Evolutionary conservation across 2,888 invertebrate species (phyloP), one percentile per base, ranked within the genome.

Genomic region (Elysia crispata): DNA sequence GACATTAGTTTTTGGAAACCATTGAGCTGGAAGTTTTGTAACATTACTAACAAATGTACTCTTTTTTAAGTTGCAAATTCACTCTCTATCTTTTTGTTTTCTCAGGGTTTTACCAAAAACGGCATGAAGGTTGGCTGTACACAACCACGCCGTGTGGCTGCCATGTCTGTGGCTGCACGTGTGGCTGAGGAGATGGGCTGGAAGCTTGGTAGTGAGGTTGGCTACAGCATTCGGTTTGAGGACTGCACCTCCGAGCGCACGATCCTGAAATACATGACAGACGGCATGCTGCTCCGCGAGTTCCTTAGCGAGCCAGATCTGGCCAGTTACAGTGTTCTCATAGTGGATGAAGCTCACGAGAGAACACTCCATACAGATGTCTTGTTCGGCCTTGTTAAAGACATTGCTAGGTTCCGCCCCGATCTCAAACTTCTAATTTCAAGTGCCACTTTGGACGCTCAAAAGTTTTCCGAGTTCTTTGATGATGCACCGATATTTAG

Each of bases 291-390:
- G 66, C 96, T 99, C 85, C 94, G 99, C 89, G 99, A 99, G 93
- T 99, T 99, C 92, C 94, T 99, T 1, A 96, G 97, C 66, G 99
- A 99, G 92, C 99, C 99, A 0, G 98, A 98, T 93, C 93, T 99
- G 79, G 96, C 95, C 64, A 95, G 97, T 1, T 99, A 99, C 92
- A 98, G 97, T 93, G 98, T 98, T 0, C 97, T 99, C 96, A 99
- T 99, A 81, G 98, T 99, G 90, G 99, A 99, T 92, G 99, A 99
- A 93, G 99, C 99, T 83, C 99, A 99, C 93, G 99, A 99, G 92
- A 94, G 99, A 64, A 99, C 99, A 0, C 93, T 99, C 1, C 99
- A 99, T 90, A 99, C 99, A 0, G 99, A 99, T 91, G 97, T 99
- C 88, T 93, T 99, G 57, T 99, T 99, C 93, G 99, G 99, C 0